Conservation (phyloP, 2,888 invertebrate genomes). For the Odontocerum albicorne region DNA sequence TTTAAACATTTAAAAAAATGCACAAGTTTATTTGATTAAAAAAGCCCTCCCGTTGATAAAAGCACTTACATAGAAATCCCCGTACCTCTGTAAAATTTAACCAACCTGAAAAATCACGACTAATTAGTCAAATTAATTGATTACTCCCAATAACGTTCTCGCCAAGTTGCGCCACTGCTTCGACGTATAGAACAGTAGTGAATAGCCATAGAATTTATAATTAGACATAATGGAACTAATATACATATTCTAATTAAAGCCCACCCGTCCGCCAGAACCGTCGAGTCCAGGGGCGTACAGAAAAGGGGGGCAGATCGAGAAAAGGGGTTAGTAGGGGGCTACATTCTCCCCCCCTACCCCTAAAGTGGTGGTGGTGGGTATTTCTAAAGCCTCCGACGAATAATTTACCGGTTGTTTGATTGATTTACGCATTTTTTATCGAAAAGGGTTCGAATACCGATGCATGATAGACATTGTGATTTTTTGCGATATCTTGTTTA, state of each 20-base stretch:
- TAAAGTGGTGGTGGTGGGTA: conserved; percentile 49
- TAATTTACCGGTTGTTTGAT: conserved; percentile 33
- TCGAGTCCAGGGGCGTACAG: conserved; percentile 44
- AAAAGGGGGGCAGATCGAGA: conserved; percentile 45
- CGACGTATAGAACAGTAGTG: conserved; percentile 28
- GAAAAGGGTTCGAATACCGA: conserved; percentile 12
- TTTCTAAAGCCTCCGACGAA: conserved; percentile 32
- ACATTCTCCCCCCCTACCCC: conserved; percentile 44
- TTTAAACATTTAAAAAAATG: too few species aligned
- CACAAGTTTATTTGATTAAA: too few species aligned
- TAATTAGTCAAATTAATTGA: conserved; percentile 28
- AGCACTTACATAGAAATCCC: too few species aligned
- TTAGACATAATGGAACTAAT: conserved; percentile 38
- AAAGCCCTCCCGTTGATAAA: too few species aligned
- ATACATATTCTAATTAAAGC: conserved; percentile 38
- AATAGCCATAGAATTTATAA: conserved; percentile 38
- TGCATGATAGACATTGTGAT: neutral
- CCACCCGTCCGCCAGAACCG: conserved; percentile 43
- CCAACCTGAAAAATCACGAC: conserved; percentile 7
- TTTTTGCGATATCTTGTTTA: too few species aligned
- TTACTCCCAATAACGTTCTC: conserved; percentile 23
- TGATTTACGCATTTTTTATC: conserved; percentile 33
- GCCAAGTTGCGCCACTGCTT: conserved; percentile 13
- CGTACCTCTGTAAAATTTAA: too few species aligned
- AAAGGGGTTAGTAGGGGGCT: conserved; percentile 51